Evolutionary conservation across 1,140 invertebrate species (phyloP), one percentile per base, ranked within the genome.

Genomic region (Cherax destructor): DNA sequence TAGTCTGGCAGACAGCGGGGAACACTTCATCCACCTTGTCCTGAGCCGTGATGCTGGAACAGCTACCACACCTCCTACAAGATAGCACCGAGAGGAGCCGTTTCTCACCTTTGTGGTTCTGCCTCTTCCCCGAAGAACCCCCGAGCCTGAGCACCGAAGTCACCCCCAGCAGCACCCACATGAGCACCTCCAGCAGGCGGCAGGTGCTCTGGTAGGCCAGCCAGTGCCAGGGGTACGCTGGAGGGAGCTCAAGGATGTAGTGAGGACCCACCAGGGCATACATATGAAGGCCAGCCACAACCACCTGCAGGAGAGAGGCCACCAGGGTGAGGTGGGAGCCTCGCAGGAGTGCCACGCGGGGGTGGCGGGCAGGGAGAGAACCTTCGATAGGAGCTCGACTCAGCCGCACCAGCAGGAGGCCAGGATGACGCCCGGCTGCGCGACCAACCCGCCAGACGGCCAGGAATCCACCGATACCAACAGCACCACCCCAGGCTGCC

Each of bases 1-100:
- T 98, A 1, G 97, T 96, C 93, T 96, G 97, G 93, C 97, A 98
- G 93, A 98, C 97, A 49, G 97, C 96, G 0, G 97, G 97, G 94
- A 97, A 98, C 49, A 96, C 95, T 78, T 96, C 95, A 91, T 96
- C 96, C 94, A 94, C 95, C 72, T 95, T 94, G 89, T 97, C 97
- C 1, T 96, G 96, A 47, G 78, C 86, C 72, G 92, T 89, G 77
- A 93, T 90, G 86, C 93, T 93, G 59, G 90, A 78, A 50, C 90
- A 91, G 47, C 84, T 83, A 2, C 90, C 85, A 56, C 90, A 88
- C 7, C 80, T 79, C 65, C 41, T 47, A 72, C 86, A 88, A 3
- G 85, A 83, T 24, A 91, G 49, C 47, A 76, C 89, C 47, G 89
- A 50, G 52, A 91, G 49, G 30, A 90, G 74, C 16, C 83, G 50